Conservation (phyloP, 2,113 vertebrate species). For the Scopus umbretta region DNA sequence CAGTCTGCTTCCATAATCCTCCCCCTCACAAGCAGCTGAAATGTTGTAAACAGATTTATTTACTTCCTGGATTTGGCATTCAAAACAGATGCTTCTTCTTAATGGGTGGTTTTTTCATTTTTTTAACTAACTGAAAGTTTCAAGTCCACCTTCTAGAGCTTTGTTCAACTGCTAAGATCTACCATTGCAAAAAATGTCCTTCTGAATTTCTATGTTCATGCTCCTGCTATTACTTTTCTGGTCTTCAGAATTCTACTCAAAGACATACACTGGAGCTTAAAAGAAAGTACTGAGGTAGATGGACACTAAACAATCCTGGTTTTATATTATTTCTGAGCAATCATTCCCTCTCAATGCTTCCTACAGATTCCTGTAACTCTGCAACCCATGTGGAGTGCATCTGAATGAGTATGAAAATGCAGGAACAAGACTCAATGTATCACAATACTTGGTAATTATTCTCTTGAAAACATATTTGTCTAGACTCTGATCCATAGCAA, state of each 20-base stretch:
- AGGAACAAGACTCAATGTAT: not conserved
- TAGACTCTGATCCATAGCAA: not conserved
- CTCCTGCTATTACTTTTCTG: not conserved
- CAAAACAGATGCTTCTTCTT: not conserved
- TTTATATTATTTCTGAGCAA: not conserved
- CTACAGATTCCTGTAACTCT: not conserved
- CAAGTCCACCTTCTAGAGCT: not conserved
- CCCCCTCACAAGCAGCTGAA: not conserved
- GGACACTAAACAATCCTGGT: not conserved
- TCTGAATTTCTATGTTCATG: not conserved
- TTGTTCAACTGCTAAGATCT: not conserved
- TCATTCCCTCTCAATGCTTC: not conserved
- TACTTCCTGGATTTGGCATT: not conserved
- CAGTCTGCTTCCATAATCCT: not conserved
- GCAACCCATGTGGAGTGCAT: not conserved
- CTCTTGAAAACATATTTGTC: not conserved
- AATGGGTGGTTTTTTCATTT: not conserved
- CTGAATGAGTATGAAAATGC: not conserved
- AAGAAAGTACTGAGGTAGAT: not conserved
- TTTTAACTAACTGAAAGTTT: not conserved
- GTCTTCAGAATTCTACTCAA: not conserved
- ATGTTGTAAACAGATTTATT: not conserved
- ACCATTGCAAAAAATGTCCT: not conserved
- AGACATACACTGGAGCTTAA: not conserved
- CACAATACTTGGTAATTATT: not conserved